A percentile compares a stretch with the other conserved stretches of the same genome.
Conservation (phyloP, 1,140 invertebrate genomes). For the Bombus breviceps region DNA sequence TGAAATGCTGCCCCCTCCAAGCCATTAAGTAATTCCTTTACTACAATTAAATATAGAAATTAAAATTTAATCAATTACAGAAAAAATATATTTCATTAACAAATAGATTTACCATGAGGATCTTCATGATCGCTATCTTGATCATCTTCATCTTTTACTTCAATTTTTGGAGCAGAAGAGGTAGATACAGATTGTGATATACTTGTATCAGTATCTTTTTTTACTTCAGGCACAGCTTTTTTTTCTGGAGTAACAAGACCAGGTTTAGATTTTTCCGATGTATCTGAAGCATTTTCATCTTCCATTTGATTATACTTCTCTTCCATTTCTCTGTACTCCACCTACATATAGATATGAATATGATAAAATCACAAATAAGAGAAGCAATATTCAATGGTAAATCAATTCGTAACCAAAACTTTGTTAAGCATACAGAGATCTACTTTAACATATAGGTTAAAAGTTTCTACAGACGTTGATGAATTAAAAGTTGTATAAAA, state of each 20-base stretch:
- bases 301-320: constrained; percentile 86
- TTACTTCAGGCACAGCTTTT: constrained; percentile 78
- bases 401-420: background rate
- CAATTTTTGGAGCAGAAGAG: constrained; percentile 71
- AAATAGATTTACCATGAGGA: constrained; percentile 74
- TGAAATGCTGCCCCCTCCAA: constrained; percentile 97
- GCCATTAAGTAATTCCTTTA: constrained; percentile 83
- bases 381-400: background rate
- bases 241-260: constrained; percentile 81
- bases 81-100: background rate
- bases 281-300: constrained; percentile 86
- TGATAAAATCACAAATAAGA: constrained; percentile 15
- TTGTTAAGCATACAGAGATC: constrained; percentile 6
- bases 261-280: constrained; percentile 86
- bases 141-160: constrained; percentile 80
- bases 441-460: constrained; percentile 42
- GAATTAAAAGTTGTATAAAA: constrained; percentile 43
- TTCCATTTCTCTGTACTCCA: constrained; percentile 87
- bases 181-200: constrained; percentile 64
- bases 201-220: constrained; percentile 74
- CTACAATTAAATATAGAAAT: constrained; percentile 72
- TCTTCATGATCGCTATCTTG: constrained; percentile 81
- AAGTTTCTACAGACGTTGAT: constrained; percentile 16
- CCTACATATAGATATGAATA: constrained; percentile 82
- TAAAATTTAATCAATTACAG: background rate